A percentile compares a stretch with the other conserved stretches of the same genome.
Evolutionary conservation across 2,113 vertebrate species (phyloP).

Genomic region (Phainopepla nitens): DNA sequence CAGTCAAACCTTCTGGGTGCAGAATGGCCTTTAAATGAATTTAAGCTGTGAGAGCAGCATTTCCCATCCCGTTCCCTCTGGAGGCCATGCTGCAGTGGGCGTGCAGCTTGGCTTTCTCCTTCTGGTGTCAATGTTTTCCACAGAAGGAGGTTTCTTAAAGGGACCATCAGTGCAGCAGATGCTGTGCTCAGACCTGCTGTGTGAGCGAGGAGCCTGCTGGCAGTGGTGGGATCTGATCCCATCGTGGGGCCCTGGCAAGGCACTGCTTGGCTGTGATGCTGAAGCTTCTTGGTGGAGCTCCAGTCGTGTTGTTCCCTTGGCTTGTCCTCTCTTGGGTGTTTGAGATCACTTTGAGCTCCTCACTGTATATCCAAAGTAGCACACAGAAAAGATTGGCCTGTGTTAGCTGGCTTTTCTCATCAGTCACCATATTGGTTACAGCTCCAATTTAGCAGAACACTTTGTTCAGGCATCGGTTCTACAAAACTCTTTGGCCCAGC

Average conservation of each 20-base stretch:
- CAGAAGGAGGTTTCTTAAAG: conserved; percentile 34
- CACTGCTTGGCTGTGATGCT: neutral
- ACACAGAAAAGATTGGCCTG: neutral
- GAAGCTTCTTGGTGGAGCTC: neutral
- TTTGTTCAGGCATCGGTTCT: conserved; percentile 6
- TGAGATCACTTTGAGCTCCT: neutral
- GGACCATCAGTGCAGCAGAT: conserved; percentile 12
- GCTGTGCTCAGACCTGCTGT: neutral
- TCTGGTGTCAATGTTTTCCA: conserved; percentile 48
- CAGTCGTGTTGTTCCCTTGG: neutral
- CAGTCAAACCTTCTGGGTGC: neutral
- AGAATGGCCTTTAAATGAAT: neutral
- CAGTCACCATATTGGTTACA: neutral
- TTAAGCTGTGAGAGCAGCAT: neutral
- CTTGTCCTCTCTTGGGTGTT: neutral
- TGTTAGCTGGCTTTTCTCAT: conserved; percentile 6
- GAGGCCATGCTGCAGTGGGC: conserved; percentile 17
- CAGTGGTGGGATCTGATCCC: neutral
- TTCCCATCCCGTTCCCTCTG: conserved; percentile 18
- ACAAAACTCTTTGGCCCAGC: neutral
- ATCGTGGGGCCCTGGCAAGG: neutral
- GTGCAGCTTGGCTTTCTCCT: conserved; percentile 48
- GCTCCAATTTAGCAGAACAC: neutral
- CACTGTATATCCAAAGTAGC: neutral
- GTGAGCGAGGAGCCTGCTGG: neutral